A percentile compares a stretch with the other conserved stretches of the same genome.
These are phyloP conservation scores for Microcebus lehilahytsara DNA, from an alignment of 2,113 vertebrate genomes.

Conservation along the genomic window DNA sequence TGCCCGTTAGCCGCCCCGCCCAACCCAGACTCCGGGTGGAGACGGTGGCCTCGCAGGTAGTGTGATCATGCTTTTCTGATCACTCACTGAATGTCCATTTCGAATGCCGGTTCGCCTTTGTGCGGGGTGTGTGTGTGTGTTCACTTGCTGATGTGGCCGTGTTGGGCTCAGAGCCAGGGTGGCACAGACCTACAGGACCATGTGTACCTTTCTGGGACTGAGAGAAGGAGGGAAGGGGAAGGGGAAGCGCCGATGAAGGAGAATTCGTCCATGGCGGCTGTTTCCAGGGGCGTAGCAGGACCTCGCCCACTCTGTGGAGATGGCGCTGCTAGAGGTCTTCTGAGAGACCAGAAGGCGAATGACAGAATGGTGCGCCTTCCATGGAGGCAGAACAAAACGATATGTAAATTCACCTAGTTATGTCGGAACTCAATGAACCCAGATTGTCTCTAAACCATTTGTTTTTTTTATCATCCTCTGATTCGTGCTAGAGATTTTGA, in stretches of 20 bases:
- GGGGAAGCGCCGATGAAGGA: not conserved
- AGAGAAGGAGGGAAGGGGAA: not conserved
- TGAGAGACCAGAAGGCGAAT: not conserved
- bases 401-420: no score
- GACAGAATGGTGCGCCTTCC: not conserved
- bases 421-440: not conserved
- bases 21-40: not conserved
- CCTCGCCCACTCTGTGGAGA: not conserved
- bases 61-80: not conserved
- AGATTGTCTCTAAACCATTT: not conserved
- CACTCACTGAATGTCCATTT: not conserved
- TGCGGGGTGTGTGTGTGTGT: not conserved
- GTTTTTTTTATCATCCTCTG: not conserved
- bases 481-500: not conserved
- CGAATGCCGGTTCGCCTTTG: accelerated
- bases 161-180: not conserved
- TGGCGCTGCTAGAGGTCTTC: not conserved
- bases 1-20: not conserved
- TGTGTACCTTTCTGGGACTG: not conserved
- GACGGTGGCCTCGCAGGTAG: not conserved
- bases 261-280: not conserved
- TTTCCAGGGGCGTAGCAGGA: not conserved
- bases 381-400: not conserved
- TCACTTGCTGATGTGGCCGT: not conserved
- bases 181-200: not conserved